Base-by-base conservation (phyloP, 1,140 invertebrate species). In the Pantala flavescens region DNA sequence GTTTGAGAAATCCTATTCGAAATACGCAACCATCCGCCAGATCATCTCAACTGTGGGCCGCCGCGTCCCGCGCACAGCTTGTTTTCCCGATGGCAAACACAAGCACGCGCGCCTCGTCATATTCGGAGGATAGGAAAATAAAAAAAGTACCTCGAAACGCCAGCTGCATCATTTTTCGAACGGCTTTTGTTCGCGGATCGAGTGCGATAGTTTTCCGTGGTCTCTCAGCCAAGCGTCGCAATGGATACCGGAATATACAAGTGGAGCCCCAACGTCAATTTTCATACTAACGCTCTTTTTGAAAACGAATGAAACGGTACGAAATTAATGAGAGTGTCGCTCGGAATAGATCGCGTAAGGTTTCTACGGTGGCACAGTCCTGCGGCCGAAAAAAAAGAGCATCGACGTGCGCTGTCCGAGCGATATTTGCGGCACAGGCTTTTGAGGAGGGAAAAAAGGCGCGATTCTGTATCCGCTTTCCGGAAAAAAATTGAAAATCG, bases 301-400 rank as follows among this genome's bases (percentile, higher is more conserved):
- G n/a, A 63, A 63, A 63, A 63, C 49, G 49, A 63, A 63, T 63
- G 49, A 63, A 63, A 63, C 49, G 49, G 49, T 63, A 63, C 49
- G 49, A 21, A 63, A 63, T 63, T 63, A 63, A 63, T 21, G 49
- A 63, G 49, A 63, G 49, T 63, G 49, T 3, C n/a, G 49, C 49
- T 63, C 49, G n/a, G 49, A 21, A 63, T 63, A 63, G 49, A 12
- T 63, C 49, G n/a, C 49, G 49, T 63, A 63, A 63, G 49, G 49
- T 63, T 63, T 63, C 49, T 16, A 63, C 16, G 14, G n/a, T 63
- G 49, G 49, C 49, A 12, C 49, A 3, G n/a, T 63, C 49, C 49
- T 63, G 49, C 12, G 49, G 49, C 2, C 5, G 49, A 21, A 63
- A 63, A 63, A 21, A 21, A 63, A 5, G 49, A 63, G 49, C 49